phyloP scores from a whole-genome alignment of 2,113 vertebrate species.

The Porphyrio hochstetteri region DNA sequence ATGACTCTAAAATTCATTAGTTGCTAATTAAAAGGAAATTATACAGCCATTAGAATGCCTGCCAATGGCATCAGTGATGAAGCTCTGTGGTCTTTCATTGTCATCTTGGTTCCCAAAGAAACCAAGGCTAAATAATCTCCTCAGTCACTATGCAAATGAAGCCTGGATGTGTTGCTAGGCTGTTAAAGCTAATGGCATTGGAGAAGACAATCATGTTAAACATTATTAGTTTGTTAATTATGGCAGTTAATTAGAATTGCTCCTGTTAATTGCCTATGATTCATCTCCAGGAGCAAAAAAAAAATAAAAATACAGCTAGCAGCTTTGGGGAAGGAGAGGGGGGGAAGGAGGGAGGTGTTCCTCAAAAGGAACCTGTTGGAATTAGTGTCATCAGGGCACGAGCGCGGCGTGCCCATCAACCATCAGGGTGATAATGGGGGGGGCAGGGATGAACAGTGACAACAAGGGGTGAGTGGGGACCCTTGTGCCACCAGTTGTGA shows the following conservation, averaged over 20 bases:
- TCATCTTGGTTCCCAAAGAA: conserved; percentile 76
- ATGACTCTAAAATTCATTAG: conserved; percentile 82
- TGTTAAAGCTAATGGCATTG: conserved; percentile 79
- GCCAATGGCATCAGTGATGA: conserved; percentile 78
- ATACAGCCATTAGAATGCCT: conserved; percentile 79
- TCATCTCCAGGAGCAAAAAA: conserved; percentile 80
- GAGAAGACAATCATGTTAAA: conserved; percentile 82
- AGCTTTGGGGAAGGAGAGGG: not conserved
- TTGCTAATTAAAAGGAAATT: conserved; percentile 84
- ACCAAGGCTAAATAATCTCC: conserved; percentile 77
- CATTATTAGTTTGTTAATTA: conserved; percentile 87
- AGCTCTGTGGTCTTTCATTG: conserved; percentile 73
- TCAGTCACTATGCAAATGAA: conserved; percentile 77
- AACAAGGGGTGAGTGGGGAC: not conserved
- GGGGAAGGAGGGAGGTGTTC: not conserved
- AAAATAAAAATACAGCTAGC: conserved; percentile 70
- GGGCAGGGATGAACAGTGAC: not conserved
- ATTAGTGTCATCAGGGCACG: not conserved
- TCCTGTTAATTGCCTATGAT: conserved; percentile 81
- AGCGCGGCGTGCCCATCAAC: not conserved
- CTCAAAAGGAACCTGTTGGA: not conserved
- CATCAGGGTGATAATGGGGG: not conserved
- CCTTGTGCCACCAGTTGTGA: not conserved
- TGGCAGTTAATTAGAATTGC: conserved; percentile 82
- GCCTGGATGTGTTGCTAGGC: conserved; percentile 77